These are phyloP conservation scores for Stenodema calcarata DNA, from an alignment of 2,888 invertebrate genomes.

Conservation along the genomic window DNA sequence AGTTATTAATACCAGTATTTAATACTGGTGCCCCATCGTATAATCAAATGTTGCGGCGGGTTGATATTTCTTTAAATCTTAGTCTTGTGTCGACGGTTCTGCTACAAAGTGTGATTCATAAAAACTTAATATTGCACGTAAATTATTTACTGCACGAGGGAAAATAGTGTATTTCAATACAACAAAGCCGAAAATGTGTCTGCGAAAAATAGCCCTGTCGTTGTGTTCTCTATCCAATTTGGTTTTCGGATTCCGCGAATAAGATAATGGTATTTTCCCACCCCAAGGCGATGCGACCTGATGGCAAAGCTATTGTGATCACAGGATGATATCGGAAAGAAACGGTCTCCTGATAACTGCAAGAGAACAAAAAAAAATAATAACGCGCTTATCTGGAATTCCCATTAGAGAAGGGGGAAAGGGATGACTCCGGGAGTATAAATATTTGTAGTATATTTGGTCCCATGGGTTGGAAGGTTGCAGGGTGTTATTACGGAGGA, in stretches of 20 bases:
- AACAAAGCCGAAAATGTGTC: too few relatives aligned
- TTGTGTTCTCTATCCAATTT: neutral
- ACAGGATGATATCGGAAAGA: neutral
- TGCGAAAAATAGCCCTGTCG: too few relatives aligned
- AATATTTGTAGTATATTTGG: conserved; percentile 51
- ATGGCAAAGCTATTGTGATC: neutral
- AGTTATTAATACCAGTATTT: too few relatives aligned
- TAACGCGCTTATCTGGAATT: conserved; percentile 49
- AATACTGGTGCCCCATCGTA: too few relatives aligned
- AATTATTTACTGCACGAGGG: too few relatives aligned
- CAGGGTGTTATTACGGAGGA: conserved; percentile 46
- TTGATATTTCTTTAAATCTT: too few relatives aligned
- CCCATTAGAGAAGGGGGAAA: conserved; percentile 42
- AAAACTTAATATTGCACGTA: too few relatives aligned
- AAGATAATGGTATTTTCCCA: neutral
- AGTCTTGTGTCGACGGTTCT: too few relatives aligned
- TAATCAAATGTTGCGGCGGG: too few relatives aligned
- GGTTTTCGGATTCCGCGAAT: neutral
- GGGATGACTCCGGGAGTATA: conserved; percentile 22
- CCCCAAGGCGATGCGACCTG: neutral
- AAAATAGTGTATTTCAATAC: too few relatives aligned
- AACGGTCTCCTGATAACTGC: conserved; percentile 23
- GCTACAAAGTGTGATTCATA: too few relatives aligned
- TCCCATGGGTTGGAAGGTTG: conserved; percentile 24
- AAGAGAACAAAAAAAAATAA: conserved; percentile 42